phyloP scores from a whole-genome alignment of 2,797 vertebrate genomes.

The Sebastes minor region DNA sequence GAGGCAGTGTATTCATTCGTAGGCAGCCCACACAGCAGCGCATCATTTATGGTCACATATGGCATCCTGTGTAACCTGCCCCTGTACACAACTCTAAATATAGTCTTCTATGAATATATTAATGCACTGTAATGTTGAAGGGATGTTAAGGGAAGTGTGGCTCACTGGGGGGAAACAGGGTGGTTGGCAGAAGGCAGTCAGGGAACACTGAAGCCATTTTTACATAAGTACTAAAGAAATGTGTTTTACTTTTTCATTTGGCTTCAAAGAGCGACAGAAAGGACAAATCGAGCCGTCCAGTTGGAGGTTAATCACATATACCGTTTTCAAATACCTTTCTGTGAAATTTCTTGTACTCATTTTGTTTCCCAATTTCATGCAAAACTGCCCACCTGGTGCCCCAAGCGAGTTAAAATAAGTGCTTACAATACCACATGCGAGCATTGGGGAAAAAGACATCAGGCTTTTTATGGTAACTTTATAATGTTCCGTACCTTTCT shows the following conservation, averaged over 20 bases:
- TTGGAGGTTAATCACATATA: background rate
- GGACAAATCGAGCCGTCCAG: too few species aligned
- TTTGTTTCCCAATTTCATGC: background rate
- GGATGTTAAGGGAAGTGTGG: conserved; percentile 23
- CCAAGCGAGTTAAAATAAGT: background rate
- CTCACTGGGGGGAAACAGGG: background rate
- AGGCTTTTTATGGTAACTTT: background rate
- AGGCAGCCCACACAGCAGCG: background rate
- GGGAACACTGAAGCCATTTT: conserved; percentile 8
- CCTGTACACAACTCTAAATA: conserved; percentile 48
- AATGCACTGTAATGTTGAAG: conserved; percentile 49
- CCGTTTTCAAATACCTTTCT: background rate
- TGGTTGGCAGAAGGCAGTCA: conserved; percentile 8
- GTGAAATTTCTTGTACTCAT: background rate
- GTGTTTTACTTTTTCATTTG: background rate
- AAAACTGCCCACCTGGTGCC: background rate
- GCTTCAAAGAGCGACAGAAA: background rate
- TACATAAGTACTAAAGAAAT: background rate
- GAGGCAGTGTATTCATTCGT: background rate
- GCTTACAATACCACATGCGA: background rate
- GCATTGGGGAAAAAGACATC: background rate
- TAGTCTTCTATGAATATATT: conserved; percentile 61
- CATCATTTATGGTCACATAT: conserved; percentile 24
- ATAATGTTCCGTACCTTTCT: conserved; percentile 86
- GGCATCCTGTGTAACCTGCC: conserved; percentile 10